phyloP scores from a whole-genome alignment of 2,113 vertebrate genomes.

The Dipodomys spectabilis region DNA sequence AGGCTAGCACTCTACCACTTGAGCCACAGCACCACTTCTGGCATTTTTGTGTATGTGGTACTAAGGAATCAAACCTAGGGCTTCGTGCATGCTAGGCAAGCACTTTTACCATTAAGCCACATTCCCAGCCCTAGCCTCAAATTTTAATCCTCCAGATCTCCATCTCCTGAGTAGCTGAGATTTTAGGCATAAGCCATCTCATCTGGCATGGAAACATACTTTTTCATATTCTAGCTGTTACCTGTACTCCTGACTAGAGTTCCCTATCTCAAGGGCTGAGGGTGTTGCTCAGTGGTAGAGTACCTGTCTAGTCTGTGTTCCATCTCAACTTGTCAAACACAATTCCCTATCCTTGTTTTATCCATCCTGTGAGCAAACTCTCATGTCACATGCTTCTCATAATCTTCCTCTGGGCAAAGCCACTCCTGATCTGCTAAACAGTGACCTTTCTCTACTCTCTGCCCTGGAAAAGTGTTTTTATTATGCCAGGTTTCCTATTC shows the following conservation, averaged over 20 bases:
- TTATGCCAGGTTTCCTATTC: constrained; percentile 31
- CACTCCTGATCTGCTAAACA: background rate
- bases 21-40: no score
- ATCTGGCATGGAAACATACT: no score
- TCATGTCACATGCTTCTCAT: background rate
- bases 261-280: background rate
- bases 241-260: background rate
- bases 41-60: no score
- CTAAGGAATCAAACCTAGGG: no score
- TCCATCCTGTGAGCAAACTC: background rate
- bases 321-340: background rate
- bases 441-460: constrained; percentile 2
- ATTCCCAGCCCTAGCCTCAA: no score
- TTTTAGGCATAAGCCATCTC: no score
- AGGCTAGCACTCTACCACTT: no score
- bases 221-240: constrained; percentile 7
- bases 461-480: constrained; percentile 5
- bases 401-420: background rate
- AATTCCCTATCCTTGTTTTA: background rate
- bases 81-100: no score
- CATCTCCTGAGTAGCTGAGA: no score
- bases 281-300: background rate
- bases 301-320: background rate
- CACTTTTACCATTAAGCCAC: no score
- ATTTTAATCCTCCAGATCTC: no score